Evolutionary conservation across 2,888 invertebrate genomes (phyloP), one percentile per base, ranked within the genome.

Genomic region (Polydrusus pterygomalis): DNA sequence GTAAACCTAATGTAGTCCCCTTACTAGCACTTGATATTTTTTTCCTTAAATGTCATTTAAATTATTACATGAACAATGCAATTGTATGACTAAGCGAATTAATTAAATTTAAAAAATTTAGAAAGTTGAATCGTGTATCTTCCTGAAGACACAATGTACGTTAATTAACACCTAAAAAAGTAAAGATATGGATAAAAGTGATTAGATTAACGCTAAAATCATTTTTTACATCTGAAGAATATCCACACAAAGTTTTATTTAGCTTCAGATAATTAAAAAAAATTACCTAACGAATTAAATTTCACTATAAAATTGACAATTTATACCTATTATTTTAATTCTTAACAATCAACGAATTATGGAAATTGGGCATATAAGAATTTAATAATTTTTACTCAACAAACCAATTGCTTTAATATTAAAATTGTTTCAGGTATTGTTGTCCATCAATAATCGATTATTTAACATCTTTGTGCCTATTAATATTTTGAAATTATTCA

Each of bases 401-500:
- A 3, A 54, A 25, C 20, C 25, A 51, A 38, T 60, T 38, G 38
- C 34, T 10, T 38, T 15, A 34, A 38, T 17, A 17, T 15, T 38
- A 60, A 25, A 25, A 54, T 54, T 54, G 13, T n/a, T 54, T 20
- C 38, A 17, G 9, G 1, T 60, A 38, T 60, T 38, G 11, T 60
- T 38, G 15, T 11, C 15, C 38, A 11, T 38, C 18, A 60, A 25
- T 1, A 25, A 60, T 11, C 38, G 34, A 10, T 1, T 34, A 60
- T 18, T 38, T 17, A 60, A 38, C 38, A 58, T 38, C 58, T 17
- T 38, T 38, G 18, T 18, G 38, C 15, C n/a, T 18, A 58, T 58
- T 58, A 38, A 38, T 38, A 38, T 60, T 60, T 38, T 10, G 38
- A 60, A 60, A 60, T 17, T 38, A 17, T 38, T 60, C 17, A 10